Evolutionary conservation across 1,140 invertebrate species (phyloP), one percentile per base, ranked within the genome.

Genomic region (Gryon sp.): DNA sequence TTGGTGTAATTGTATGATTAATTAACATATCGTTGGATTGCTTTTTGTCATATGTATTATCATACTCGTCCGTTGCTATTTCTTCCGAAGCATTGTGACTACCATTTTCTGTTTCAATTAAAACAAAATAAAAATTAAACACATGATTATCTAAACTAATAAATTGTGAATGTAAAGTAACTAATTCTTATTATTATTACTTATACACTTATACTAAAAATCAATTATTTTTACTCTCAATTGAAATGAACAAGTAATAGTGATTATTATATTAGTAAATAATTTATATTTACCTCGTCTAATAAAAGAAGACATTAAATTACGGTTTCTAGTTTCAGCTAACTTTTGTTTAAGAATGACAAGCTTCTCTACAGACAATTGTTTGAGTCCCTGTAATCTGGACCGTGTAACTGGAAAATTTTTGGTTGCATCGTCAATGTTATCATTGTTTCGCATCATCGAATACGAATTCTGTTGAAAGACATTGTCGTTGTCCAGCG

Each of bases 311-410:
- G 75, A 81, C 80, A 55, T 76, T 84, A 69, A 75, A 74, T 82
- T 86, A 3, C 83, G 84, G 81, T 80, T 88, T 70, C 90, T 90
- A 63, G 90, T 90, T 80, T 92, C 91, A 5, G 90, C 90, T n/a
- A 94, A 80, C 30, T 93, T 91, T 82, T 92, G 92, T 78, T 90
- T 92, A 1, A 94, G 85, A 45, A 90, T 91, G 20, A 90, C 89
- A 28, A 94, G 83, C 80, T 93, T 93, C 69, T 93, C 92, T 0
- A 92, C 90, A 2, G 92, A 92, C 28, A 93, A 81, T 76, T 92
- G 92, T 77, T 92, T 93, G 0, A 93, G 85, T 55, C 90, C 92
- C 72, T 91, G 90, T 1, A 93, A 83, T 40, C 92, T 87, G 12
- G 92, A 92, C 41, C 91, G 87, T 4, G 75, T 43, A 2, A 68